phyloP scores from a whole-genome alignment of 2,113 vertebrate species.

The Tichodroma muraria region DNA sequence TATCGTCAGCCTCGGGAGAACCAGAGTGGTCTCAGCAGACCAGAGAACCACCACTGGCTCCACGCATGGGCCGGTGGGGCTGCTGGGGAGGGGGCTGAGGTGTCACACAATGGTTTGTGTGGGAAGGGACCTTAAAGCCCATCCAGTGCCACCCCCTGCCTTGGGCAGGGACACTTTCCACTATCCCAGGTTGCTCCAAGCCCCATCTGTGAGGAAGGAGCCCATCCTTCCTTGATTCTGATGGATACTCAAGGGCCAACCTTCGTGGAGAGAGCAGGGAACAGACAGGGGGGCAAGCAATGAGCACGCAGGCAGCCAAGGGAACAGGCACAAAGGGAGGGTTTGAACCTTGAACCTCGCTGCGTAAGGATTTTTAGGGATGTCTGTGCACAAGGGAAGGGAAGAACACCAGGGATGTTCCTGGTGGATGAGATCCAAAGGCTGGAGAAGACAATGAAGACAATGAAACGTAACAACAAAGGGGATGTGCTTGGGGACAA shows the following conservation, averaged over 20 bases:
- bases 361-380: accelerated
- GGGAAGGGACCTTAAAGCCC: neutral
- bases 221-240: neutral
- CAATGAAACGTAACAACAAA: neutral
- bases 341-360: neutral
- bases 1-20: neutral
- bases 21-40: neutral
- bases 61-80: neutral
- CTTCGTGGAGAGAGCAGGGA: neutral
- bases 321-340: neutral
- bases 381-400: neutral
- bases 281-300: neutral
- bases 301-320: neutral
- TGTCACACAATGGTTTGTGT: neutral
- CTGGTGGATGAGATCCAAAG: neutral
- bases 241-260: neutral
- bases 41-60: neutral
- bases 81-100: neutral
- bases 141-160: neutral
- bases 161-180: neutral
- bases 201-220: neutral
- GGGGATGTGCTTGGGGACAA: neutral
- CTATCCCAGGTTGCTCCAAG: accelerated
- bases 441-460: neutral
- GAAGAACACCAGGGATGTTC: neutral